Conservation (phyloP, 2,888 invertebrate genomes). For the Bugula neritina region DNA sequence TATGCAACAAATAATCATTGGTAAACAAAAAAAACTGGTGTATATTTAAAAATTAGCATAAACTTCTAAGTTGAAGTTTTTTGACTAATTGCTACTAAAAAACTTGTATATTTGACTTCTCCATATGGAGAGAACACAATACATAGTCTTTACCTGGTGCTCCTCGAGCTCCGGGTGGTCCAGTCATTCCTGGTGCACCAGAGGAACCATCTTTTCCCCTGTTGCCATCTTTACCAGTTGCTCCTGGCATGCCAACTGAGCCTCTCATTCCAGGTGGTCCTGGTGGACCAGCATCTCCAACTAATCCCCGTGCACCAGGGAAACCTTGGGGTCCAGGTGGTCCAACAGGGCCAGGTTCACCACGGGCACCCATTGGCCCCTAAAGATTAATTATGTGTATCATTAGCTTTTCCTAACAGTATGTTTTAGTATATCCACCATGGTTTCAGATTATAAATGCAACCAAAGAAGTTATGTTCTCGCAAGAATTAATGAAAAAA, state of each 20-base stretch:
- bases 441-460: too few species aligned
- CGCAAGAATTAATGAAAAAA: too few species aligned
- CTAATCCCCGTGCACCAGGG: conserved; percentile 8
- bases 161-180: conserved; percentile 29
- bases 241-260: conserved; percentile 22
- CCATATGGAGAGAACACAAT: background rate
- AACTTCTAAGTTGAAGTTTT: too few species aligned
- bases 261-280: conserved; percentile 26
- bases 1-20: too few species aligned
- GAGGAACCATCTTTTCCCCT: conserved; percentile 18
- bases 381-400: too few species aligned
- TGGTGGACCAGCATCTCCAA: conserved; percentile 24
- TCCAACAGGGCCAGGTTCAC: conserved; percentile 22
- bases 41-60: too few species aligned
- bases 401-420: too few species aligned
- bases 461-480: too few species aligned
- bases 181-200: conserved; percentile 26
- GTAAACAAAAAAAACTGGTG: too few species aligned
- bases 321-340: conserved; percentile 24
- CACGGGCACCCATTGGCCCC: conserved; percentile 19
- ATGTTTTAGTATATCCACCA: too few species aligned
- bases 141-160: conserved; percentile 1
- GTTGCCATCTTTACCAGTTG: conserved; percentile 27
- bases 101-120: background rate
- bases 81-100: too few species aligned